Conservation (phyloP, 1,140 invertebrate genomes). For the Lerema accius region DNA sequence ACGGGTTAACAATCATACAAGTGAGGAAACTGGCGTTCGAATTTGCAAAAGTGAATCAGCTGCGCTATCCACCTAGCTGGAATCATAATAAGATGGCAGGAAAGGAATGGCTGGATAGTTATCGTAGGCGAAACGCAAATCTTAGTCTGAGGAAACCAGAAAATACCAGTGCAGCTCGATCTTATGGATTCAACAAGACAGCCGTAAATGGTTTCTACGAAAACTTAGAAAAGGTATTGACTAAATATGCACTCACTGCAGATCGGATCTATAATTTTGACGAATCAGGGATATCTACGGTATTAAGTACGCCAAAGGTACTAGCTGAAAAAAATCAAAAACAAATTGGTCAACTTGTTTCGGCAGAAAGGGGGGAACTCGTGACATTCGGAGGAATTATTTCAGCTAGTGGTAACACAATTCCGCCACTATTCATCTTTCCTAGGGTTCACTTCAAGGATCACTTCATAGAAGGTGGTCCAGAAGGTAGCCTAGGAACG, state of each 20-base stretch:
- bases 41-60: slow-evolving; percentile 50
- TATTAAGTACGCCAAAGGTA: slow-evolving; percentile 19
- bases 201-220: neutral
- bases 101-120: slow-evolving; percentile 38
- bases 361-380: slow-evolving; percentile 63
- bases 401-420: slow-evolving; percentile 56
- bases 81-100: slow-evolving; percentile 42
- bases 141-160: slow-evolving; percentile 51
- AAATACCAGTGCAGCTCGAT: neutral
- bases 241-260: neutral
- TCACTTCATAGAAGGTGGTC: too few relatives aligned
- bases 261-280: neutral
- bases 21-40: slow-evolving; percentile 56
- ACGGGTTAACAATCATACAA: slow-evolving; percentile 51
- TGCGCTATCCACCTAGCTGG: slow-evolving; percentile 42
- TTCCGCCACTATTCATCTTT: slow-evolving; percentile 1
- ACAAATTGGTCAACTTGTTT: slow-evolving; percentile 65
- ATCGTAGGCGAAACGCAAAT: slow-evolving; percentile 38
- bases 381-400: slow-evolving; percentile 64
- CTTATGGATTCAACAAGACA: neutral
- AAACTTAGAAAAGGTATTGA: neutral
- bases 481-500: too few relatives aligned
- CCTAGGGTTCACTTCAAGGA: slow-evolving; percentile 56
- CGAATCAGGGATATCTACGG: slow-evolving; percentile 37
- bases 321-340: slow-evolving; percentile 47